Evolutionary conservation across 2,797 vertebrate genomes (phyloP).

Genomic region (Hozukius guyotensis): DNA sequence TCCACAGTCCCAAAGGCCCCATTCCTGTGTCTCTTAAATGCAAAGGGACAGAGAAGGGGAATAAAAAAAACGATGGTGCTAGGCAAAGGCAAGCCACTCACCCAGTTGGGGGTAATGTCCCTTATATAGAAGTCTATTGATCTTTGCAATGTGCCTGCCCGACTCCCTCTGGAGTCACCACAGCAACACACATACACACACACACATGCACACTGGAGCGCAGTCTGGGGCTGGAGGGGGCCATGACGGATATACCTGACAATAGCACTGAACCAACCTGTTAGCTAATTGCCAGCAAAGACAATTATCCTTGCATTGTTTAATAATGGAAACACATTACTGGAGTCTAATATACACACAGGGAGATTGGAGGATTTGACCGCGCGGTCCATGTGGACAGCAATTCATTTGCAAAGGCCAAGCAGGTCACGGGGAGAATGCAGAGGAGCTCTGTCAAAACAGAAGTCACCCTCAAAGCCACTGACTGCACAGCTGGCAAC

Average conservation of each 20-base stretch:
- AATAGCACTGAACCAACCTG: constrained; percentile 96
- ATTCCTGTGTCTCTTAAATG: constrained; percentile 84
- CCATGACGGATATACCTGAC: constrained; percentile 95
- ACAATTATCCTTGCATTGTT: constrained; percentile 97
- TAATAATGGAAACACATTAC: constrained; percentile 98
- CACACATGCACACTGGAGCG: constrained; percentile 43
- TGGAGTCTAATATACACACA: constrained; percentile 94
- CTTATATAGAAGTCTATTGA: constrained; percentile 97
- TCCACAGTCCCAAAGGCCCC: constrained; percentile 83
- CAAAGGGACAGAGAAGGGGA: constrained; percentile 82
- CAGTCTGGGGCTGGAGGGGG: constrained; percentile 81
- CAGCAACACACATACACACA: constrained; percentile 62
- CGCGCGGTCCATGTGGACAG: constrained; percentile 86
- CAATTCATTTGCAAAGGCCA: constrained; percentile 91
- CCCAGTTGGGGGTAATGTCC: constrained; percentile 92
- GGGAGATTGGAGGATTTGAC: constrained; percentile 93
- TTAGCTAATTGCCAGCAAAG: constrained; percentile 98
- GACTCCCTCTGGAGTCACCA: constrained; percentile 68
- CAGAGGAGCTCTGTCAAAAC: constrained; percentile 84
- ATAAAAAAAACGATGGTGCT: constrained; percentile 84
- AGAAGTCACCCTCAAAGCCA: constrained; percentile 77
- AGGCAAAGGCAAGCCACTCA: constrained; percentile 88
- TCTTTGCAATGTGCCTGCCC: constrained; percentile 85
- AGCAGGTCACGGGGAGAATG: constrained; percentile 82
- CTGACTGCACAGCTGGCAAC: constrained; percentile 16